Percentiles rank a stretch among this genome's conserved stretches.
phyloP scores from a whole-genome alignment of 2,888 invertebrate species.

The Coenonympha arcania region DNA sequence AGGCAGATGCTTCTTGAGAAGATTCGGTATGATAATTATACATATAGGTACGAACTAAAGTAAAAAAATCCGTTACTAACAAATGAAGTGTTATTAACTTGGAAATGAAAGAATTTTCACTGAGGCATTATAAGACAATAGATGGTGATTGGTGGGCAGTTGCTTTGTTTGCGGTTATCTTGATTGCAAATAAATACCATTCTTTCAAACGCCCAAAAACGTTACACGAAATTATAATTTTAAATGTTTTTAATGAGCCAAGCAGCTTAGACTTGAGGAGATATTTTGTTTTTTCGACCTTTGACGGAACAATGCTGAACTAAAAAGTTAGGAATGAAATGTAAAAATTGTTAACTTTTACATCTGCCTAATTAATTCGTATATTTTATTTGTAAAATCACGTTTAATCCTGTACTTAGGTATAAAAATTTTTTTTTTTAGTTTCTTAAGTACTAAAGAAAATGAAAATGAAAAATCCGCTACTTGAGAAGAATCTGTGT shows the following conservation, averaged over 20 bases:
- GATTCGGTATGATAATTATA: no score
- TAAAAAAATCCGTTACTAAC: conserved; percentile 53
- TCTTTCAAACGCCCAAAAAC: conserved; percentile 37
- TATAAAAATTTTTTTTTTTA: background rate
- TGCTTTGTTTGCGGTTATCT: conserved; percentile 56
- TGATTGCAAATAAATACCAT: conserved; percentile 60
- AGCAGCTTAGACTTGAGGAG: background rate
- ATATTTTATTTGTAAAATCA: no score
- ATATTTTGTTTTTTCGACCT: background rate
- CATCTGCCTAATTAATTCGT: no score
- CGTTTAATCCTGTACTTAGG: no score
- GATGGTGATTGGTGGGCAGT: conserved; percentile 64
- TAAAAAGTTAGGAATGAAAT: no score
- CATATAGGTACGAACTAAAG: no score
- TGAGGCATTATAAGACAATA: conserved; percentile 61
- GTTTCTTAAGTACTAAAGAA: background rate
- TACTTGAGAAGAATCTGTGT: no score
- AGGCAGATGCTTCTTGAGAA: no score
- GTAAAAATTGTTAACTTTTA: no score
- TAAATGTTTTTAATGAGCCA: conserved; percentile 12
- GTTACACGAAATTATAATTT: conserved; percentile 9
- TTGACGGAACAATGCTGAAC: background rate
- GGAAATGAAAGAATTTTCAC: conserved; percentile 59
- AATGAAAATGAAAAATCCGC: background rate
- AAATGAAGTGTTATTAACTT: conserved; percentile 49